These are phyloP conservation scores for Ifrita kowaldi DNA, from an alignment of 2,113 vertebrate species.

Conservation along the genomic window DNA sequence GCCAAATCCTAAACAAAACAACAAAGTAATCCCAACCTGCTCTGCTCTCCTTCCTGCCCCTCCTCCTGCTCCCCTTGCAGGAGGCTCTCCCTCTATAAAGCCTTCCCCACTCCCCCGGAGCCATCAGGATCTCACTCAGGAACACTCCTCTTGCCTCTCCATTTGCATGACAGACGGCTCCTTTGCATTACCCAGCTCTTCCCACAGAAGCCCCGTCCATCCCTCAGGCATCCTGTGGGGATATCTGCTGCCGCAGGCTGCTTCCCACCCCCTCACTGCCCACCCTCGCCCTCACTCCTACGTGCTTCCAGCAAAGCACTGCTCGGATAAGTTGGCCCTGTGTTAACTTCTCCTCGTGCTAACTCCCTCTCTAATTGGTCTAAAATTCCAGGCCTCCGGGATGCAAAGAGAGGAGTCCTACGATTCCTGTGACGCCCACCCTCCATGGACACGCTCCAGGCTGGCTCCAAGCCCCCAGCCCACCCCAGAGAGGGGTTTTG, in stretches of 20 bases:
- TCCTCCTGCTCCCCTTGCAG: neutral
- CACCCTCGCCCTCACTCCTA: neutral
- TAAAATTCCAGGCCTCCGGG: neutral
- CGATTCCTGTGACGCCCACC: rapidly evolving
- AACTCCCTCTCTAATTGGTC: neutral
- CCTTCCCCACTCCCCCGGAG: neutral
- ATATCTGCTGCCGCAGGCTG: neutral
- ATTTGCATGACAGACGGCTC: constrained; percentile 5
- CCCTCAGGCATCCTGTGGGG: neutral
- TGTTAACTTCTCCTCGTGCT: neutral
- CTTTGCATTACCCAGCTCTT: neutral
- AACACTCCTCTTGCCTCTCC: neutral
- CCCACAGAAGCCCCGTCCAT: neutral
- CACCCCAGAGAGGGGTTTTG: neutral
- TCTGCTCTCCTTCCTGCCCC: neutral
- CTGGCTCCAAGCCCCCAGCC: neutral
- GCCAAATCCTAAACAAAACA: neutral
- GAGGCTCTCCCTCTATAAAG: neutral
- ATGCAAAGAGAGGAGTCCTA: neutral
- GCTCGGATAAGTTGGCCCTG: neutral
- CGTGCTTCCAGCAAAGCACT: neutral
- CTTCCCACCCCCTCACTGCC: neutral
- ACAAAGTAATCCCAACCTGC: neutral
- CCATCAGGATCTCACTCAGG: neutral
- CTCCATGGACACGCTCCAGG: rapidly evolving